Base-by-base conservation (phyloP, 2,797 vertebrate genomes). In the Buphagus erythrorhynchus region DNA sequence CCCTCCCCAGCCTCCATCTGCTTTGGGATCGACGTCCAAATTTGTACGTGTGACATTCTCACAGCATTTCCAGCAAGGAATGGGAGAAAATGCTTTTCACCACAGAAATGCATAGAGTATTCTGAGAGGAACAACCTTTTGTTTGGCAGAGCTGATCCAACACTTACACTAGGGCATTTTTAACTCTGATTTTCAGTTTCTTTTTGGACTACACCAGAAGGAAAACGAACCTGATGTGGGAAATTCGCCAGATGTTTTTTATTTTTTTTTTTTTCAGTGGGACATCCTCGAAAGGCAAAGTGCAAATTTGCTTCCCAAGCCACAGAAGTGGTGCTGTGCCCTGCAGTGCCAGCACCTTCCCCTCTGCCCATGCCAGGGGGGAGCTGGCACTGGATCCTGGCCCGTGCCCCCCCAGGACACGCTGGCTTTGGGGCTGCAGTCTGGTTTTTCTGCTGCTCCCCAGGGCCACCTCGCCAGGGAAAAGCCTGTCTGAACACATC, bases 81-180 rank as follows among this genome's bases (percentile, higher is more conserved):
- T 38, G 82, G 96, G 77, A 93, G 91, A 88, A 95, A 95, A 96
- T 7, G 38, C 94, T 72, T 94, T 36, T 42, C 75, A 69, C 66
- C 74, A 68, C 67, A 94, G 91, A 97, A 96, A 97, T 97, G 97
- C 98, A 98, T 95, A 98, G 98, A 98, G 95, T 86, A 51, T 89
- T 93, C 73, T 21, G 52, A 93, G 83, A 94, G 94, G 95, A 93
- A 86, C 40, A 74, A 95, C 91, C 93, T 71, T 57, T 54, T 25
- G 40, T 68, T 68, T 68, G 6, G 35, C 65, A 81, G 86, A 82
- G 72, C 58, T 91, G 51, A 90, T 29, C 81, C 89, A 48, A 48
- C 38, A 48, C 26, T 52, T 35, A 49, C 92, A 18, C 3, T 3
- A 13, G 84, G 91, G 80, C 54, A 51, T 10, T 12, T 16, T 9